Conservation (phyloP, 2,113 vertebrate species). For the Brienomyrus brachyistius region DNA sequence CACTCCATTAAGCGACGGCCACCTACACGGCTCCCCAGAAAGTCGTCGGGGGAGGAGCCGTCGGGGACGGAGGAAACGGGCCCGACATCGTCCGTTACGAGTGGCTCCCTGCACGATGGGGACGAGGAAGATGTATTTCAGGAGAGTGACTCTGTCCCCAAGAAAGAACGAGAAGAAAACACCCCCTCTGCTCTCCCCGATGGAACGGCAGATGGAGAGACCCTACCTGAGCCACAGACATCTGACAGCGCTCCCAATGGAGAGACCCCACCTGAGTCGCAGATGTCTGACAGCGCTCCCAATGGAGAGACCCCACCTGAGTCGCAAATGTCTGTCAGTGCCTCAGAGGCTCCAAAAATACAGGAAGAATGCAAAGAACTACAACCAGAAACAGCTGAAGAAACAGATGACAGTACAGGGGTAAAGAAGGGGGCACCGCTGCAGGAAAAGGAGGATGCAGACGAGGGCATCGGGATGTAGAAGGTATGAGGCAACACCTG, state of each 20-base stretch:
- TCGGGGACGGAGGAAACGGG: neutral
- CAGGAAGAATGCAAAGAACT: neutral
- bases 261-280: too few species aligned
- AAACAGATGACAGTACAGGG: neutral
- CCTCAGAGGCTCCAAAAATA: neutral
- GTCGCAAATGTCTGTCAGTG: too few species aligned
- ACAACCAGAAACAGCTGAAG: neutral
- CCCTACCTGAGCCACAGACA: neutral
- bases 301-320: too few species aligned
- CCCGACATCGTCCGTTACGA: neutral
- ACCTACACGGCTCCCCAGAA: conserved; percentile 53
- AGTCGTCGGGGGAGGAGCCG: conserved; percentile 45
- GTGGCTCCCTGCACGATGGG: neutral
- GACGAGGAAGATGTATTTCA: conserved; percentile 32
- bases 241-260: neutral
- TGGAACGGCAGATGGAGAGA: neutral
- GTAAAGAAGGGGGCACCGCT: neutral
- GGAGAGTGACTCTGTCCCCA: neutral
- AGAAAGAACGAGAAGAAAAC: neutral
- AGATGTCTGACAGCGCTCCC: neutral
- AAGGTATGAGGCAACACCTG: neutral
- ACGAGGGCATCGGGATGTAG: neutral
- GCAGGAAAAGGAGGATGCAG: neutral
- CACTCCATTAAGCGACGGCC: conserved; percentile 58
- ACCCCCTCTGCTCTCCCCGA: neutral